A percentile compares a stretch with the other conserved stretches of the same genome.
These are phyloP conservation scores for Platyscapa corneri DNA, from an alignment of 1,140 invertebrate species.

Conservation along the genomic window DNA sequence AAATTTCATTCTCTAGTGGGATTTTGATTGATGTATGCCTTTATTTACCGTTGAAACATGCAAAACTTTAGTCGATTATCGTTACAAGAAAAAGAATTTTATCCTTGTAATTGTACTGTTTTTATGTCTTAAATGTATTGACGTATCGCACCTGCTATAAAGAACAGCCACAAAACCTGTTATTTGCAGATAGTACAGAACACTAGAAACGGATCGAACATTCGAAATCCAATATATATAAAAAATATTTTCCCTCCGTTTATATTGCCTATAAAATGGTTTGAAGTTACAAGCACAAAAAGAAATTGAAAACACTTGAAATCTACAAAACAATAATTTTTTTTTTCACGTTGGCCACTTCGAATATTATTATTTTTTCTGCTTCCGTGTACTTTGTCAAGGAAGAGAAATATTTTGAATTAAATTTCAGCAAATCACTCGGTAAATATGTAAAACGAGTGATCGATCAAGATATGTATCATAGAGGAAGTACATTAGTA, in stretches of 20 bases:
- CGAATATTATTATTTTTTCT: neutral
- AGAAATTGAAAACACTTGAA: constrained; percentile 11
- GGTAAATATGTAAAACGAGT: neutral
- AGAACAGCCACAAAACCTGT: constrained; percentile 39
- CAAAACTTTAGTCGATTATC: constrained; percentile 31
- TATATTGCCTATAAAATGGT: constrained; percentile 33
- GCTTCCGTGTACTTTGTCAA: neutral
- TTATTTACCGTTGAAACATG: neutral
- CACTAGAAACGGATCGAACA: constrained; percentile 27
- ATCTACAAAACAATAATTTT: neutral
- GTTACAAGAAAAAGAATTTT: constrained; percentile 38
- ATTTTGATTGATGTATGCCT: neutral
- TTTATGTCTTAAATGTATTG: constrained; percentile 1
- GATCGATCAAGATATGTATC: neutral
- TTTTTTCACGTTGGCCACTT: neutral
- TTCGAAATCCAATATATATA: constrained; percentile 41
- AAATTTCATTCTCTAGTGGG: constrained; percentile 7
- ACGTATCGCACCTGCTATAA: constrained; percentile 18
- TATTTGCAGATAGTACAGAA: constrained; percentile 16
- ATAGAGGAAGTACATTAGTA: neutral
- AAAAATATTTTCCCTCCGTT: neutral
- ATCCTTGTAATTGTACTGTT: constrained; percentile 24
- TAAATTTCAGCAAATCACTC: neutral
- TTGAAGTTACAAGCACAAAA: constrained; percentile 26
- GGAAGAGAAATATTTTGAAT: neutral